Conservation (phyloP, 2,888 invertebrate species). For the Chloromyia formosa region DNA sequence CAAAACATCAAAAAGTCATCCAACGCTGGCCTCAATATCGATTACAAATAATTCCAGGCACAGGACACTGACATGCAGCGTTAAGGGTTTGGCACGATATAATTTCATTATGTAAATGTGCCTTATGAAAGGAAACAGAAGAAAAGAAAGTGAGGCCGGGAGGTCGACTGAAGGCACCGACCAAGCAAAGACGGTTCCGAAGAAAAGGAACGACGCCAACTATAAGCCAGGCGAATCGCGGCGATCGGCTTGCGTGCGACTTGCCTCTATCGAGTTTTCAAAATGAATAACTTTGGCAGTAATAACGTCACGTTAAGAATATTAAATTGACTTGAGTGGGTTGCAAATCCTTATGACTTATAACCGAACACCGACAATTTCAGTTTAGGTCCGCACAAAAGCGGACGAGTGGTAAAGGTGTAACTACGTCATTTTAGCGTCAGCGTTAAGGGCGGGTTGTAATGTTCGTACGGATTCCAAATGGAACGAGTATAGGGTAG, state of each 20-base stretch:
- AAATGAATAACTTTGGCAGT: slow-evolving; percentile 43
- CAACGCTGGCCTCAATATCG: slow-evolving; percentile 37
- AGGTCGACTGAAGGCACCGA: not conserved
- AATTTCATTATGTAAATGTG: slow-evolving; percentile 50
- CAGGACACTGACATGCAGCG: slow-evolving; percentile 37
- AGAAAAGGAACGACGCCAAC: too few species aligned
- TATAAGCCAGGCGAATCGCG: too few species aligned
- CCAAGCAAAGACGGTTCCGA: not conserved
- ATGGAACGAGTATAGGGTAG: not conserved
- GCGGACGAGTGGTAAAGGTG: not conserved
- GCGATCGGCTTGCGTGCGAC: slow-evolving; percentile 38
- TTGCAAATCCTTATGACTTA: slow-evolving; percentile 39
- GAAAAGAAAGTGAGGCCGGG: slow-evolving; percentile 11
- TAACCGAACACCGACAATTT: slow-evolving; percentile 18
- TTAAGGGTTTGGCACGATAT: slow-evolving; percentile 48
- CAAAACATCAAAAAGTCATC: slow-evolving; percentile 20
- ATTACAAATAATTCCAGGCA: slow-evolving; percentile 37
- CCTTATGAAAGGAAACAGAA: slow-evolving; percentile 27
- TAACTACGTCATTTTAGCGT: slow-evolving; percentile 25
- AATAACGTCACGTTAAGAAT: slow-evolving; percentile 44
- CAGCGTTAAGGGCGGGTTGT: not conserved
- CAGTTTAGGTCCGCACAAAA: not conserved
- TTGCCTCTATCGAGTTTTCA: slow-evolving; percentile 39
- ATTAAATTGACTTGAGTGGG: slow-evolving; percentile 42
- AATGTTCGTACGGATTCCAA: not conserved